phyloP scores from a whole-genome alignment of 1,140 invertebrate species.

The Bombus superbus region DNA sequence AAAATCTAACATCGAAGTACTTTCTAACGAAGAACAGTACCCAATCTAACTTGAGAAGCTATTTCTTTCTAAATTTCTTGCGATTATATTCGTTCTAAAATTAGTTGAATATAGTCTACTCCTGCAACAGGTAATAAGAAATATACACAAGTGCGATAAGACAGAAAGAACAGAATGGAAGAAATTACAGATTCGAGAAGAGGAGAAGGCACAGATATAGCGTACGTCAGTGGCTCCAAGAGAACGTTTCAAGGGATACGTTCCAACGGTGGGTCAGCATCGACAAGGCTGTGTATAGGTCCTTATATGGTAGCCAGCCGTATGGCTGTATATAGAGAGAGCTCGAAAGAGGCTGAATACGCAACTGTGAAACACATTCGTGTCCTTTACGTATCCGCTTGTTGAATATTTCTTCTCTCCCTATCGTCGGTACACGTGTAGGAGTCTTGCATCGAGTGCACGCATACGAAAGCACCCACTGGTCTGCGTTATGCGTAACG shows the following conservation, averaged over 20 bases:
- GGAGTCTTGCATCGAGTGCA: conserved; percentile 31
- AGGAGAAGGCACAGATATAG: not conserved
- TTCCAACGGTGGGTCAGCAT: conserved; percentile 69
- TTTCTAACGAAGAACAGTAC: not conserved
- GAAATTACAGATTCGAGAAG: not conserved
- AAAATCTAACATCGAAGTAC: not conserved
- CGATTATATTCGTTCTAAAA: not conserved
- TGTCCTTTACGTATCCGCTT: conserved; percentile 54
- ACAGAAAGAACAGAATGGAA: not conserved
- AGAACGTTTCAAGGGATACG: conserved; percentile 63
- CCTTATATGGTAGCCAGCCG: conserved; percentile 70
- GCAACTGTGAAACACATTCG: conserved; percentile 51
- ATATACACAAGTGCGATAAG: not conserved
- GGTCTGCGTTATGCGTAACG: conserved; percentile 39
- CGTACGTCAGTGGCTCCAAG: conserved; percentile 25
- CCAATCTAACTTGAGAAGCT: not conserved
- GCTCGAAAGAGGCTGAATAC: conserved; percentile 68
- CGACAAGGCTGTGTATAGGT: conserved; percentile 70
- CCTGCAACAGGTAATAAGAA: not conserved
- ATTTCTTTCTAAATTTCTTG: not conserved
- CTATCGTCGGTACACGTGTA: conserved; percentile 38
- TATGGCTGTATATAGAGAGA: conserved; percentile 65
- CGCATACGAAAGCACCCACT: not conserved
- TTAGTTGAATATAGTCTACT: not conserved
- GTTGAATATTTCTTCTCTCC: conserved; percentile 41